phyloP scores from a whole-genome alignment of 2,888 invertebrate species.

The Ormyrus rosae region DNA sequence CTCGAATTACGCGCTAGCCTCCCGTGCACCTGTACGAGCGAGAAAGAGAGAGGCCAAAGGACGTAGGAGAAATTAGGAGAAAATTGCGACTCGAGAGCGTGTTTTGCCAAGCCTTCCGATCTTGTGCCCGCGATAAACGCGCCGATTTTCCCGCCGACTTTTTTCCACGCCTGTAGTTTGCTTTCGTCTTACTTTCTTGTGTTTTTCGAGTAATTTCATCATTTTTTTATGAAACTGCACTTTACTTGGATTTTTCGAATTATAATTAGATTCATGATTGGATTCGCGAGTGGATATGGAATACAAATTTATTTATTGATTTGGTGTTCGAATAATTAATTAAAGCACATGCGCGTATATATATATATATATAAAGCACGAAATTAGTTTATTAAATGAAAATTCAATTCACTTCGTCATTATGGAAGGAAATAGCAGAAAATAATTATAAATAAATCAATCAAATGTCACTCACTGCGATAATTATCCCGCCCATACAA shows the following conservation, averaged over 20 bases:
- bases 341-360: not conserved
- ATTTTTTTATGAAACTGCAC: too few relatives aligned
- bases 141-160: slow-evolving; percentile 23
- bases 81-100: slow-evolving; percentile 37
- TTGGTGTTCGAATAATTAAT: slow-evolving; percentile 10
- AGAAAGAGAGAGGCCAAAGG: not conserved
- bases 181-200: slow-evolving; percentile 18
- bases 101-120: slow-evolving; percentile 36
- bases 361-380: not conserved
- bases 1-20: slow-evolving; percentile 60
- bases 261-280: not conserved
- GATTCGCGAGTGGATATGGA: not conserved
- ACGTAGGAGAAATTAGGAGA: slow-evolving; percentile 17
- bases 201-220: not conserved
- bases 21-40: not conserved
- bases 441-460: slow-evolving; percentile 40
- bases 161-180: not conserved
- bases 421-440: not conserved
- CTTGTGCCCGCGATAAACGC: slow-evolving; percentile 33
- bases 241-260: too few relatives aligned
- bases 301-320: not conserved
- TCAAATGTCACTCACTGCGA: slow-evolving; percentile 16
- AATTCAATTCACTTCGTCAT: slow-evolving; percentile 8
- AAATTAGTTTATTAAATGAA: slow-evolving; percentile 17
- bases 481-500: not conserved